phyloP scores from a whole-genome alignment of 2,113 vertebrate species.

The Eira barbara region DNA sequence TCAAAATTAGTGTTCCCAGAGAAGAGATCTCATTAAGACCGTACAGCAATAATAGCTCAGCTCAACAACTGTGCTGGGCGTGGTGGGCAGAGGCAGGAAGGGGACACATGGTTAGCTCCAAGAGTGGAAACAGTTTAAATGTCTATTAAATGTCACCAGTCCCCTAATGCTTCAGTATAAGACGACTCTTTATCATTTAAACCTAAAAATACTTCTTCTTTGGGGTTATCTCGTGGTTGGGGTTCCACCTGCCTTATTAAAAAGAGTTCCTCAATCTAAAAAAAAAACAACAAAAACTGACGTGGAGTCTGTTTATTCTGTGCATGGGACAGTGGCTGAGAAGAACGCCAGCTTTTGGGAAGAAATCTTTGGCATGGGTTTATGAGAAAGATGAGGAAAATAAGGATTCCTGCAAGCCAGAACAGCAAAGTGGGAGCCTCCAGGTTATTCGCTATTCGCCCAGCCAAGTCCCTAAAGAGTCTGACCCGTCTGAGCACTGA shows the following conservation, averaged over 20 bases:
- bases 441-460: background rate
- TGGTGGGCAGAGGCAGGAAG: background rate
- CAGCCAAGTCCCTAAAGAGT: background rate
- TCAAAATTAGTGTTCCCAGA: conserved; percentile 8
- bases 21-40: conserved; percentile 30
- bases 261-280: background rate
- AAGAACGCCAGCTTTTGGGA: background rate
- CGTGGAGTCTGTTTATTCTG: background rate
- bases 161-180: background rate
- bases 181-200: background rate
- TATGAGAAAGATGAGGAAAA: background rate
- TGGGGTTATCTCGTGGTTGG: background rate
- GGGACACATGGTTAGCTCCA: background rate
- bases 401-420: background rate
- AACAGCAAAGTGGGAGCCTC: background rate
- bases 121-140: background rate
- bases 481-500: background rate
- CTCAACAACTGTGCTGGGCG: background rate
- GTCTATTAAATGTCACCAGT: background rate
- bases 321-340: background rate
- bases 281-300: background rate
- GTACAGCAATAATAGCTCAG: background rate
- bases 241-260: background rate
- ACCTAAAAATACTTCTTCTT: conserved; percentile 16
- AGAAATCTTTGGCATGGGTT: background rate